A percentile compares a stretch with the other conserved stretches of the same genome.
Conservation (phyloP, 2,797 vertebrate genomes). For the Rhyacichthys aspro region DNA sequence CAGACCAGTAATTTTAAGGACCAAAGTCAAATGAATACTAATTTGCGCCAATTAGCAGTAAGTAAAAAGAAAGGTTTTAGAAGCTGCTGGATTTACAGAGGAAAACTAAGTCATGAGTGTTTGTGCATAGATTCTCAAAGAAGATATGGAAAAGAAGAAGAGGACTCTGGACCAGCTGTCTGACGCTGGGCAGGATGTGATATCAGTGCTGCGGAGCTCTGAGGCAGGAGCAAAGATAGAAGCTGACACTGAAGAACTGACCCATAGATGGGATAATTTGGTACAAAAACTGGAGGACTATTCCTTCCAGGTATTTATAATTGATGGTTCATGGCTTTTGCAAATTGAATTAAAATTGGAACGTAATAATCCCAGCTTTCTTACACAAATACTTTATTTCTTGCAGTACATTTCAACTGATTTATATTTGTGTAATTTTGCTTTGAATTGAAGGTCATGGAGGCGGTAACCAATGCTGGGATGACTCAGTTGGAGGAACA, state of each 20-base stretch:
- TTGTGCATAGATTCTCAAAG: slow-evolving; percentile 71
- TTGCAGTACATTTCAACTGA: too few species aligned
- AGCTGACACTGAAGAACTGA: slow-evolving; percentile 87
- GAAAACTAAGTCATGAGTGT: neutral
- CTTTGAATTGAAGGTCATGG: slow-evolving; percentile 82
- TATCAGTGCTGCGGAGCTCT: slow-evolving; percentile 81
- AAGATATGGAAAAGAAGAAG: slow-evolving; percentile 95
- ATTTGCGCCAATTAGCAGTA: slow-evolving; percentile 91
- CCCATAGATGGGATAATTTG: slow-evolving; percentile 95
- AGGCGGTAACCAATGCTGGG: slow-evolving; percentile 84
- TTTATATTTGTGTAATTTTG: too few species aligned
- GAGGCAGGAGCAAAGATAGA: slow-evolving; percentile 83
- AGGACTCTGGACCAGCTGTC: slow-evolving; percentile 88
- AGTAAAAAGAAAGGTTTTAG: slow-evolving; percentile 66
- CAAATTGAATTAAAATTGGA: neutral
- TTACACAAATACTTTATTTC: slow-evolving; percentile 1
- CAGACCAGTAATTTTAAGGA: slow-evolving; percentile 91
- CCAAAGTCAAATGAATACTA: slow-evolving; percentile 88
- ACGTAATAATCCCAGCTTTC: too few species aligned
- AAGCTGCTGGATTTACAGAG: neutral
- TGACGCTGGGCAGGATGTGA: slow-evolving; percentile 90
- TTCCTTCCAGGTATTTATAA: slow-evolving; percentile 88
- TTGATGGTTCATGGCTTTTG: too few species aligned
- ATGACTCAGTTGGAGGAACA: slow-evolving; percentile 81
- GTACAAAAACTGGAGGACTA: slow-evolving; percentile 95